Base-by-base conservation (phyloP, 2,888 invertebrate genomes). In the Oxyteleia sp. region DNA sequence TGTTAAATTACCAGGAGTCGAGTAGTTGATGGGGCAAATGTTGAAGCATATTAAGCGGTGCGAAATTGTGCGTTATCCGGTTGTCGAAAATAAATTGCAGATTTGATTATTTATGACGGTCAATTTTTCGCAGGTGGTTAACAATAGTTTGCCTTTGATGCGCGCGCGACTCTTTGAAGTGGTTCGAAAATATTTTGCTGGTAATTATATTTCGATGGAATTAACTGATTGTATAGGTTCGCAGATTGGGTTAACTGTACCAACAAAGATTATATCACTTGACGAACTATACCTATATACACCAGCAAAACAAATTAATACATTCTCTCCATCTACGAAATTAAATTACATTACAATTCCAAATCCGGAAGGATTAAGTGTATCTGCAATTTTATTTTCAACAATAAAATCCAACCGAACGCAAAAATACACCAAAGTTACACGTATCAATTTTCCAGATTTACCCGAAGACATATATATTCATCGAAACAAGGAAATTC, bases 191-290 rank as follows among this genome's bases (percentile, higher is more conserved):
- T 57, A 69, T 69, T 69, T 55, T 16, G 18, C 43, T 57, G 45
- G 29, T 57, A 41, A 55, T 69, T 69, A 47, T 69, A 57, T 69
- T 57, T 47, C 35, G 23, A 45, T 57, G 47, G 45, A 53, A 57
- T 69, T 69, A 69, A 53, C 69, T 41, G 69, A 32, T 45, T 49
- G 49, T 16, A 20, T 26, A 10, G 11, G 15, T 8, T 32, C 35
- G 49, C 5, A 35, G n/a, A 64, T 51, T 38, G 32, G 32, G 35
- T 69, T 69, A 47, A 69, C 35, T 69, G 18, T 45, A 57, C 57
- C 61, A 45, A 51, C 61, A 29, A 55, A 41, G 71, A 61, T 61
- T 72, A 72, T n/a, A n/a, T n/a, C n/a, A n/a, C n/a, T n/a, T n/a
- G n/a, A n/a, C n/a, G n/a, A n/a, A n/a, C n/a, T n/a, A n/a, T n/a